Conservation (phyloP, 53 echinoderm and acorn worm species). For the Arbacia lixula region DNA sequence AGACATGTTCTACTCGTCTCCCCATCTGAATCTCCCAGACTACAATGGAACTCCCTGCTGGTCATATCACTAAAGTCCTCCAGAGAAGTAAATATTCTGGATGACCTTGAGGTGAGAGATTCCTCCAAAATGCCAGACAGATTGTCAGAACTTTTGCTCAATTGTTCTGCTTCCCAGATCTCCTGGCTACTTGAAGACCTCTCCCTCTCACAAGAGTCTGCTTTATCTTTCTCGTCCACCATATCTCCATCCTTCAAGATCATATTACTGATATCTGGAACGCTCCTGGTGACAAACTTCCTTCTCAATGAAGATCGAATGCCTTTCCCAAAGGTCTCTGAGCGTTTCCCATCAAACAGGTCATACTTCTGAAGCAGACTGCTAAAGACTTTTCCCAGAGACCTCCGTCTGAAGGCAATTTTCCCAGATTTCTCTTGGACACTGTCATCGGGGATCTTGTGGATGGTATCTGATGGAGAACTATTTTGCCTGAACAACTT, state of each 20-base stretch:
- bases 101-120: not conserved
- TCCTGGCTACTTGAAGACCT: slow-evolving; percentile 42
- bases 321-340: slow-evolving; percentile 18
- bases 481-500: too few species aligned
- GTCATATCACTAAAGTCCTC: not conserved
- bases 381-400: slow-evolving; percentile 17
- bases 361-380: slow-evolving; percentile 33
- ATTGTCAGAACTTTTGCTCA: slow-evolving; percentile 4
- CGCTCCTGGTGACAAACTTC: slow-evolving; percentile 35
- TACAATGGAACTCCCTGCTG: too few species aligned
- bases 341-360: slow-evolving; percentile 13
- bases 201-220: too few species aligned
- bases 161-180: not conserved
- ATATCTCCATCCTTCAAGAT: not conserved
- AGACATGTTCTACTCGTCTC: too few species aligned
- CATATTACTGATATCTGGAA: slow-evolving; percentile 30
- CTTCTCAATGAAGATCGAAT: slow-evolving; percentile 21
- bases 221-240: not conserved
- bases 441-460: not conserved
- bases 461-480: not conserved
- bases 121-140: slow-evolving; percentile 19
- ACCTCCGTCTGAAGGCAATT: not conserved
- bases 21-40: too few species aligned
- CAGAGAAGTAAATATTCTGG: not conserved
- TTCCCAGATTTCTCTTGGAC: not conserved